These are phyloP conservation scores for Leptosomus discolor DNA, from an alignment of 2,113 vertebrate genomes.

Conservation along the genomic window DNA sequence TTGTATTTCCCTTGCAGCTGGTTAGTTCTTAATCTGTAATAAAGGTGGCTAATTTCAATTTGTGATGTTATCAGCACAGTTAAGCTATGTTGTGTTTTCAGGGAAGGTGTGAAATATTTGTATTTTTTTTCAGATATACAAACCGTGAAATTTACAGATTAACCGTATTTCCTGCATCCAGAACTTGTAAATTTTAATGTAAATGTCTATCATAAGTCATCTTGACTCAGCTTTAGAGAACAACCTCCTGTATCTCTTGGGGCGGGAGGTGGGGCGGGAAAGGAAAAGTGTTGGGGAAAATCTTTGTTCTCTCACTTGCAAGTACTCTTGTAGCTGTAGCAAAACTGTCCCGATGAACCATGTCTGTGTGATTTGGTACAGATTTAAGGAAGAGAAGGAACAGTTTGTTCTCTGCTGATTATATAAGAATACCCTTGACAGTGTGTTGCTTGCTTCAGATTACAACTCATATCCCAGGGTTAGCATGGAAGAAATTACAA, in stretches of 20 bases:
- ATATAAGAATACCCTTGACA: conserved; percentile 10
- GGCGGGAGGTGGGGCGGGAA: neutral
- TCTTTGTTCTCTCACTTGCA: neutral
- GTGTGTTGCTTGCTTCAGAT: neutral
- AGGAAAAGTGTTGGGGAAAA: neutral
- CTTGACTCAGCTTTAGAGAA: neutral
- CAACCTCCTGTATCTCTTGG: neutral
- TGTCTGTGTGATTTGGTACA: neutral
- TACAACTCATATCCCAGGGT: neutral
- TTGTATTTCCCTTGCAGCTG: neutral
- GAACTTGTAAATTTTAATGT: neutral
- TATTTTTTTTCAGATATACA: neutral
- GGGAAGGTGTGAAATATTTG: neutral
- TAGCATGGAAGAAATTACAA: neutral
- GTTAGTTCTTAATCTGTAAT: neutral
- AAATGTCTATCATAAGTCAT: neutral
- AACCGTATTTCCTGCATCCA: neutral
- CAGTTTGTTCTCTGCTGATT: conserved; percentile 34
- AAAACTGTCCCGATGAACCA: neutral
- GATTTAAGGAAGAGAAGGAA: neutral
- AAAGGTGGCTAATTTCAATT: neutral
- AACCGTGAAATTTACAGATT: neutral
- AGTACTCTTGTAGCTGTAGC: neutral
- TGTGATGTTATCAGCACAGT: neutral
- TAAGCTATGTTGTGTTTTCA: neutral